phyloP scores from a whole-genome alignment of 2,888 invertebrate genomes.

The Melipona bicolor region DNA sequence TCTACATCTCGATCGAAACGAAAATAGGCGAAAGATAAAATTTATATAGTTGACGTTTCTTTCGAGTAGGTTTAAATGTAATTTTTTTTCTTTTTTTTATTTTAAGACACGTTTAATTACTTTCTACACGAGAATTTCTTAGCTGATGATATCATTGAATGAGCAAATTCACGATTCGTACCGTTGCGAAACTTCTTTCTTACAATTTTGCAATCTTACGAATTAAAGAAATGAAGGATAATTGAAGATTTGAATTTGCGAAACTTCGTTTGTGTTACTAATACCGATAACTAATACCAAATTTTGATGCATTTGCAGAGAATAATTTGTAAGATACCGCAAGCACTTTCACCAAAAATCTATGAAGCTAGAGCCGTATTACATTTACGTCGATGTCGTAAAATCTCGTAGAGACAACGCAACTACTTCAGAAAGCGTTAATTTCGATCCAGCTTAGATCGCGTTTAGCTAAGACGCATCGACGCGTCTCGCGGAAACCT shows the following conservation, averaged over 20 bases:
- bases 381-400: no score
- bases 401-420: background rate
- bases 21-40: background rate
- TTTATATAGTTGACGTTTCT: background rate
- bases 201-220: no score
- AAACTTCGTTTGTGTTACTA: no score
- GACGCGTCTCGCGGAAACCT: constrained; percentile 1
- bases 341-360: background rate
- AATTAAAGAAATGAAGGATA: no score
- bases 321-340: no score
- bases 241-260: no score
- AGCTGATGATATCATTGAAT: background rate
- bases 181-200: no score
- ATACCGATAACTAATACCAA: no score
- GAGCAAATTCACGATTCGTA: background rate
- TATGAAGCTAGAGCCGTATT: background rate
- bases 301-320: no score
- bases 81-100: no score
- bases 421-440: background rate
- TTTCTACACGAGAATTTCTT: background rate
- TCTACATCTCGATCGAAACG: background rate
- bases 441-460: background rate
- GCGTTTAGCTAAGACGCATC: background rate
- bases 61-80: background rate
- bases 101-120: no score